Conservation (phyloP, 2,797 vertebrate genomes). For the Rhinoraja longicauda region DNA sequence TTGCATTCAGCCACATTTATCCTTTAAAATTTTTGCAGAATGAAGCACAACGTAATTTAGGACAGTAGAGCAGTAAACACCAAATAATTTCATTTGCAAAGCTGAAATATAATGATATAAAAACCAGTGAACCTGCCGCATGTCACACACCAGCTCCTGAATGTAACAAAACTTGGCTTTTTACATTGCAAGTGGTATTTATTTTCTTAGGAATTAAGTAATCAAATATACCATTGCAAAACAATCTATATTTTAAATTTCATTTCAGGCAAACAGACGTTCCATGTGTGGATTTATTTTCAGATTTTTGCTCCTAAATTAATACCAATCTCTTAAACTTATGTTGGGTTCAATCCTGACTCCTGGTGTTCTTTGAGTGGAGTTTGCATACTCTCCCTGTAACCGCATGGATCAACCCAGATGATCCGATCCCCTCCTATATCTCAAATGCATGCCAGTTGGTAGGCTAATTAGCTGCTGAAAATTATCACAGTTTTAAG, state of each 20-base stretch:
- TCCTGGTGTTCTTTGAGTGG: too few species aligned
- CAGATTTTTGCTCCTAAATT: not conserved
- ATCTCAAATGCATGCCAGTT: too few species aligned
- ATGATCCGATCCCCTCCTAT: too few species aligned
- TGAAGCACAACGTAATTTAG: not conserved
- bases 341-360: too few species aligned
- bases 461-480: too few species aligned
- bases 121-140: not conserved
- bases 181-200: not conserved
- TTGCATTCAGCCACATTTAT: not conserved
- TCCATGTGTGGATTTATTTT: not conserved
- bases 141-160: not conserved
- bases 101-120: not conserved
- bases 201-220: not conserved
- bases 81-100: not conserved
- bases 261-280: not conserved
- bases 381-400: too few species aligned
- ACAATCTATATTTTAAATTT: too few species aligned
- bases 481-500: too few species aligned
- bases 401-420: too few species aligned
- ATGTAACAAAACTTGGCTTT: not conserved
- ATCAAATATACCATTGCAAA: not conserved
- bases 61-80: too few species aligned
- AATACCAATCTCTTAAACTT: not conserved
- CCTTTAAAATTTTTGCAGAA: not conserved